Evolutionary conservation across 1,140 invertebrate species (phyloP).

Genomic region (Drosophila tropicalis): DNA sequence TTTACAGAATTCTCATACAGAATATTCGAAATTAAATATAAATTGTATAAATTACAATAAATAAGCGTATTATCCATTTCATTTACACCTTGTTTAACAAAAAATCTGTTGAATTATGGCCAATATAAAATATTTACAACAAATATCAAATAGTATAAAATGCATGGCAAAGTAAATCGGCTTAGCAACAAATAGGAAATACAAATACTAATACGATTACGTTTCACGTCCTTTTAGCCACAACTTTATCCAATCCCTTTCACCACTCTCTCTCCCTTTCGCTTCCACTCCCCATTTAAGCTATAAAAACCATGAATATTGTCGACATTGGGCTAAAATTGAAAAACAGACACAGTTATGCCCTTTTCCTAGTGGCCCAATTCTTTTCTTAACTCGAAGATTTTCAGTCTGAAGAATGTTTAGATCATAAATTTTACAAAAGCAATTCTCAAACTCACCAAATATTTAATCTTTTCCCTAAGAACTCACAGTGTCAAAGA

Average conservation of each 20-base stretch:
- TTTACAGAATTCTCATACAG: not conserved
- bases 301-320: no score
- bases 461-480: no score
- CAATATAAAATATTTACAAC: constrained; percentile 9
- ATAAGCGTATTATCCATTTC: constrained; percentile 3
- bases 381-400: no score
- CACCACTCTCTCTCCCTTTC: not conserved
- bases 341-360: no score
- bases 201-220: constrained; percentile 19
- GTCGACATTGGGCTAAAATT: no score
- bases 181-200: constrained; percentile 22
- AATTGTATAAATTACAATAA: constrained; percentile 1
- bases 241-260: not conserved
- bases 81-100: not conserved
- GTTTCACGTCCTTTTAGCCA: not conserved
- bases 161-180: constrained; percentile 33
- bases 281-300: not conserved
- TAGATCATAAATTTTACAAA: no score
- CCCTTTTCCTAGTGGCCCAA: no score
- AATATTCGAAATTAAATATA: not conserved
- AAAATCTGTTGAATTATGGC: constrained; percentile 9
- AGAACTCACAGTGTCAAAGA: not conserved
- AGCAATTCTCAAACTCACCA: no score
- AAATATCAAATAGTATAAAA: constrained; percentile 25
- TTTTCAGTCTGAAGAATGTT: no score